A percentile compares a stretch with the other conserved stretches of the same genome.
Conservation (phyloP, 2,888 invertebrate genomes). For the Petrolisthes manimaculis region DNA sequence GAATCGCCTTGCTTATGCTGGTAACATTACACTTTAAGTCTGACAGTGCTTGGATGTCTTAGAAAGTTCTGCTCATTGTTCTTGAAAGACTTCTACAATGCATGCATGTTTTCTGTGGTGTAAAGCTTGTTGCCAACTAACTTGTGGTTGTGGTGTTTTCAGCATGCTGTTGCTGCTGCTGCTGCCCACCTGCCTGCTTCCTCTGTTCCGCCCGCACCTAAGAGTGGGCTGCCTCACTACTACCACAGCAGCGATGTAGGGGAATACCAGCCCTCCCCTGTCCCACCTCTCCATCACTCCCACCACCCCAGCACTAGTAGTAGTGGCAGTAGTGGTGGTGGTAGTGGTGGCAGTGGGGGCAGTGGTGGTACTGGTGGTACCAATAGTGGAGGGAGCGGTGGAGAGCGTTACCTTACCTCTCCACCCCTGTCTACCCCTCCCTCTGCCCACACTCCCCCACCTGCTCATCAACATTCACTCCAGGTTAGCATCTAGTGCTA, state of each 20-base stretch:
- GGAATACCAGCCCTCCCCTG: conserved; percentile 49
- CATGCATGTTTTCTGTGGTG: background rate
- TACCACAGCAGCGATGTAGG: conserved; percentile 43
- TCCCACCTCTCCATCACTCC: conserved; percentile 37
- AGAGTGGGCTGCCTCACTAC: conserved; percentile 50
- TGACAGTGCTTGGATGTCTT: conserved; percentile 11
- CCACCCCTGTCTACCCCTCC: conserved; percentile 60
- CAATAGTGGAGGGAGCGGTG: conserved; percentile 45
- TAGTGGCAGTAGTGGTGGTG: conserved; percentile 50
- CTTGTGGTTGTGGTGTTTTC: conserved; percentile 63
- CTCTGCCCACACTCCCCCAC: conserved; percentile 59
- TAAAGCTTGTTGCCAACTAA: conserved; percentile 50
- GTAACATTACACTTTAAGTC: background rate
- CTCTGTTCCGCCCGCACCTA: conserved; percentile 36
- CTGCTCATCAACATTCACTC: conserved; percentile 50
- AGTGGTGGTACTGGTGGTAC: conserved; percentile 41
- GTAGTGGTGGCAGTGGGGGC: conserved; percentile 30
- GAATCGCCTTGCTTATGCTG: too few species aligned
- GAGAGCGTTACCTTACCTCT: conserved; percentile 56
- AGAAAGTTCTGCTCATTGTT: background rate
- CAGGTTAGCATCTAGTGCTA: conserved; percentile 43
- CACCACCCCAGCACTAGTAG: conserved; percentile 46
- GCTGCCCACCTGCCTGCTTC: conserved; percentile 52
- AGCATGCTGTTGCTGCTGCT: conserved; percentile 60
- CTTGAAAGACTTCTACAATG: too few species aligned